Conservation (phyloP, 1,140 invertebrate genomes). For the Drosophila watanabei region DNA sequence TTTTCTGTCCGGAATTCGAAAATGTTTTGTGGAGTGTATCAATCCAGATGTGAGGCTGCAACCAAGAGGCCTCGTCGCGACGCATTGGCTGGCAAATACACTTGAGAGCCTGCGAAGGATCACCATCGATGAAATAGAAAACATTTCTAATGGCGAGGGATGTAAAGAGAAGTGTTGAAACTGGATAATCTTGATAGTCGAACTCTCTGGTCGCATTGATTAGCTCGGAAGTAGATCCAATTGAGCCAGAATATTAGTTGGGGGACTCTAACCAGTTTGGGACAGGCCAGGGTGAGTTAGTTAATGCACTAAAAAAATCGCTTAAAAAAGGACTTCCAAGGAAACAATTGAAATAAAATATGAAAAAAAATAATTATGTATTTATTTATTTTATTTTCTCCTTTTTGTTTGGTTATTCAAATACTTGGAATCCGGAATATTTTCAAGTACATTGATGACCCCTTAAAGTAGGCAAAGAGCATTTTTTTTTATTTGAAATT, state of each 20-base stretch:
- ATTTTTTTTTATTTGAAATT: conserved; percentile 4
- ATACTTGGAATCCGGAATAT: not conserved
- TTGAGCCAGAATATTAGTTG: conserved; percentile 37
- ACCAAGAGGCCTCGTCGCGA: conserved; percentile 26
- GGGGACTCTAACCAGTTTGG: conserved; percentile 20
- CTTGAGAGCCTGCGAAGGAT: conserved; percentile 39
- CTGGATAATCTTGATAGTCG: conserved; percentile 49
- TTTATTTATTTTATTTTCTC: not conserved
- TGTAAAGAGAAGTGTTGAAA: conserved; percentile 27
- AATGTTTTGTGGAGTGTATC: conserved; percentile 13
- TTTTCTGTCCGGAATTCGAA: not conserved
- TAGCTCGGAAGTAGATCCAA: conserved; percentile 26
- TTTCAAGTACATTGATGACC: not conserved
- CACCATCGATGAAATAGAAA: conserved; percentile 43
- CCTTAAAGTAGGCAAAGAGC: conserved; percentile 3
- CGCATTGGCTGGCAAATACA: conserved; percentile 41
- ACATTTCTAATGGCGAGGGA: conserved; percentile 35
- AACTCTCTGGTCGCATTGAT: conserved; percentile 33
- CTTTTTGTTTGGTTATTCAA: not conserved
- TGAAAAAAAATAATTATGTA: not conserved
- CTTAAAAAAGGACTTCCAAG: too few relatives aligned
- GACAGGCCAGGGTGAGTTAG: not conserved
- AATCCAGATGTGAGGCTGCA: conserved; percentile 14
- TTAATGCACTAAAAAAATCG: conserved; percentile 2
- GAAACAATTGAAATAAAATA: not conserved